A percentile compares a stretch with the other conserved stretches of the same genome.
Evolutionary conservation across 2,797 vertebrate genomes (phyloP).

Genomic region (Darevskia mixta): DNA sequence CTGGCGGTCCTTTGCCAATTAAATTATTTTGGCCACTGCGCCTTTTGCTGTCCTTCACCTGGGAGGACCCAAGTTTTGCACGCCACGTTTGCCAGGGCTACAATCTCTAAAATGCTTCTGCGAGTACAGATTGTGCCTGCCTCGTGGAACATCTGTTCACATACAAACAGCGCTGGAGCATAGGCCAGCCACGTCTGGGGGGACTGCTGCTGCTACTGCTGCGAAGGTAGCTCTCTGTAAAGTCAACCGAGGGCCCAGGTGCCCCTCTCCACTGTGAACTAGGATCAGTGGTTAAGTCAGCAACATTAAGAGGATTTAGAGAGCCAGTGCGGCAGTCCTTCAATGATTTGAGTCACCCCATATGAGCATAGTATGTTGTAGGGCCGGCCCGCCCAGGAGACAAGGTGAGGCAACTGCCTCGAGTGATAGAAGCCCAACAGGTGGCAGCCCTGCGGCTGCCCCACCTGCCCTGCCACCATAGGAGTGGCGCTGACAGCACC

Average conservation of each 20-base stretch:
- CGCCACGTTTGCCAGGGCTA: not conserved
- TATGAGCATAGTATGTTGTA: not conserved
- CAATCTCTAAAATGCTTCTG: not conserved
- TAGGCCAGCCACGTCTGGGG: not conserved
- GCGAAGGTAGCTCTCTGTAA: not conserved
- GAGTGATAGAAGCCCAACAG: too few relatives aligned
- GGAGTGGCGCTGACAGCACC: too few relatives aligned
- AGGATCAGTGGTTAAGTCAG: not conserved
- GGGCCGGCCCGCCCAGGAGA: not conserved
- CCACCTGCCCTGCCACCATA: too few relatives aligned
- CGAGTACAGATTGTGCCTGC: not conserved
- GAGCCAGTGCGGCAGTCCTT: too few relatives aligned
- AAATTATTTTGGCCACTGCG: not conserved
- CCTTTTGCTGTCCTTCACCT: not conserved
- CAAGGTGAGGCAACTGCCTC: not conserved
- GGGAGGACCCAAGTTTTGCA: not conserved
- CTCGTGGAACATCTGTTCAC: slow-evolving; percentile 5
- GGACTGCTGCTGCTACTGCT: not conserved
- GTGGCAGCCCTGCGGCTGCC: too few relatives aligned
- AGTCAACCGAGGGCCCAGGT: not conserved
- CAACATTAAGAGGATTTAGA: not conserved
- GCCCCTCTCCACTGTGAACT: not conserved
- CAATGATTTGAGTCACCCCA: not conserved
- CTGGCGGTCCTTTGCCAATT: not conserved
- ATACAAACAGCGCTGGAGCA: not conserved